Evolutionary conservation across 2,113 vertebrate species (phyloP).

Genomic region (Hystrix brachyura): DNA sequence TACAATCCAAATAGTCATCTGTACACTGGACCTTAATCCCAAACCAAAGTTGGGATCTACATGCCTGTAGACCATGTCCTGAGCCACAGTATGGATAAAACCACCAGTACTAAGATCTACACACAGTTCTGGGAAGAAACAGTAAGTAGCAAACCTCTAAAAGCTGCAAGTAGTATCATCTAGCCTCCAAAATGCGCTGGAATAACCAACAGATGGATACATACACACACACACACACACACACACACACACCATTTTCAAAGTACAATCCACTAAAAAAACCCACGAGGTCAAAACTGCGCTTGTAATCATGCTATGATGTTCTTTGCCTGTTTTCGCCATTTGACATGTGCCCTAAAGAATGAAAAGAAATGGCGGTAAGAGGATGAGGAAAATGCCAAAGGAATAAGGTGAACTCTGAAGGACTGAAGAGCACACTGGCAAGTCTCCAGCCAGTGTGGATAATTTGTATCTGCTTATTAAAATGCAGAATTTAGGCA

Average conservation of each 20-base stretch:
- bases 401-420: not conserved
- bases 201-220: not conserved
- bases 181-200: not conserved
- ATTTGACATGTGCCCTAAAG: not conserved
- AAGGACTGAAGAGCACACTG: not conserved
- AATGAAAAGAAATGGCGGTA: not conserved
- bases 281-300: not conserved
- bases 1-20: not conserved
- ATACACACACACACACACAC: not conserved
- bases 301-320: not conserved
- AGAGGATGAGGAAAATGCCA: not conserved
- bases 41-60: not conserved
- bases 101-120: not conserved
- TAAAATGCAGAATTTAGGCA: conserved; percentile 34
- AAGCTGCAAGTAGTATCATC: not conserved
- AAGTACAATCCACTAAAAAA: not conserved
- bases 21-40: not conserved
- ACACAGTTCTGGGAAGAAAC: not conserved
- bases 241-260: not conserved
- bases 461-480: conserved; percentile 8
- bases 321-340: not conserved
- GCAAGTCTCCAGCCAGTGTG: not conserved
- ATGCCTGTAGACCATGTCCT: not conserved
- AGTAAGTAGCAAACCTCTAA: not conserved
- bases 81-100: not conserved